These are phyloP conservation scores for Mus caroli DNA, from an alignment of 2,797 vertebrate genomes.

Conservation along the genomic window DNA sequence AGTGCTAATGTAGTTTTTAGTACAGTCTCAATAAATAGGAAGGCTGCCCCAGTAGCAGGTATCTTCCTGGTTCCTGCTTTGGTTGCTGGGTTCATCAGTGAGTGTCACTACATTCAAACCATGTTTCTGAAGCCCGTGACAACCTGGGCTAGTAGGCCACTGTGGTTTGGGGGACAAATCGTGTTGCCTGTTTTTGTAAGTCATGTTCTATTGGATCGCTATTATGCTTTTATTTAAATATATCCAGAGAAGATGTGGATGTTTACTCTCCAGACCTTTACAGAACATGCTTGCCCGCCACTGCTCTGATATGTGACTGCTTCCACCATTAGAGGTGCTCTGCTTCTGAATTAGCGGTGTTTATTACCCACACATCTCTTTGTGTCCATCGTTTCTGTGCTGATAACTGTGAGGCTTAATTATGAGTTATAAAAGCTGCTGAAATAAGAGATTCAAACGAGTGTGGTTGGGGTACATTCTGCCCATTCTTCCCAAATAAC, in stretches of 20 bases:
- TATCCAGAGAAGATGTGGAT: background rate
- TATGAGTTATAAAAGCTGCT: background rate
- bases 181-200: background rate
- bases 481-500: background rate
- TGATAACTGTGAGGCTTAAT: background rate
- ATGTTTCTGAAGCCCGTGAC: background rate
- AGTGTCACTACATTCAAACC: background rate
- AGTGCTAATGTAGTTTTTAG: background rate
- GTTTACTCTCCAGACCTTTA: background rate
- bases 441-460: slow-evolving; percentile 8
- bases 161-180: background rate
- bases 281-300: background rate
- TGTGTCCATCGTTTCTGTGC: background rate
- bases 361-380: background rate
- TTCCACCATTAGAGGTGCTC: background rate
- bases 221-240: background rate
- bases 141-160: background rate
- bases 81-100: background rate
- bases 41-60: background rate
- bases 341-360: background rate
- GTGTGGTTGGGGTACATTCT: background rate
- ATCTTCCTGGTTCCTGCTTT: background rate
- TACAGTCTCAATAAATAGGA: rapidly evolving
- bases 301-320: background rate
- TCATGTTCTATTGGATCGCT: background rate